phyloP scores from a whole-genome alignment of 1,140 invertebrate genomes.

The Tetranychus urticae region DNA sequence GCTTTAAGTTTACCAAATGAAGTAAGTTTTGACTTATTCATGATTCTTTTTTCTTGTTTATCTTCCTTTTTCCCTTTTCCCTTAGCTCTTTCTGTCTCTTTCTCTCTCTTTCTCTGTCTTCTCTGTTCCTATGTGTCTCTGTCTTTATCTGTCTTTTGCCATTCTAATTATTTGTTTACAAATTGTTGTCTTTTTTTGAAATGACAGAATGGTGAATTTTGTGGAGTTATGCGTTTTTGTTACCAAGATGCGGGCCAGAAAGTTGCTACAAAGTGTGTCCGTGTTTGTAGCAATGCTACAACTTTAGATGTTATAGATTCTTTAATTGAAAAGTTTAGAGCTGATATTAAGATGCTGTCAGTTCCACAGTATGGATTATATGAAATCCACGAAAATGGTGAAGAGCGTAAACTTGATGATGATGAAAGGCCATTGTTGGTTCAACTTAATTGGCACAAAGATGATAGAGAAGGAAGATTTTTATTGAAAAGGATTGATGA shows the following conservation, averaged over 20 bases:
- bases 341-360: constrained; percentile 94
- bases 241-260: constrained; percentile 93
- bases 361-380: constrained; percentile 85
- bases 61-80: too few relatives aligned
- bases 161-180: too few relatives aligned
- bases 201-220: constrained; percentile 60
- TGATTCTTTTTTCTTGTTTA: too few relatives aligned
- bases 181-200: not conserved
- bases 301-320: constrained; percentile 84
- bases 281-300: constrained; percentile 83
- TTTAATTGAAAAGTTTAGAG: constrained; percentile 94
- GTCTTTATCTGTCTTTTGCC: too few relatives aligned
- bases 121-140: too few relatives aligned
- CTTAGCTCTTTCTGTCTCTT: too few relatives aligned
- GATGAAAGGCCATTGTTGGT: constrained; percentile 86
- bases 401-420: constrained; percentile 62
- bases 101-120: too few relatives aligned
- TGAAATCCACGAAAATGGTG: constrained; percentile 87
- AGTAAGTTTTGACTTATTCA: not conserved
- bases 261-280: constrained; percentile 96
- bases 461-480: constrained; percentile 90
- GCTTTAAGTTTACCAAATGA: not conserved
- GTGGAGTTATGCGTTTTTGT: constrained; percentile 95
- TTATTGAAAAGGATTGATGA: constrained; percentile 66
- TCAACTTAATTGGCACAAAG: constrained; percentile 97